Conservation (phyloP, 2,113 vertebrate species). For the Phyllostomus hastatus region DNA sequence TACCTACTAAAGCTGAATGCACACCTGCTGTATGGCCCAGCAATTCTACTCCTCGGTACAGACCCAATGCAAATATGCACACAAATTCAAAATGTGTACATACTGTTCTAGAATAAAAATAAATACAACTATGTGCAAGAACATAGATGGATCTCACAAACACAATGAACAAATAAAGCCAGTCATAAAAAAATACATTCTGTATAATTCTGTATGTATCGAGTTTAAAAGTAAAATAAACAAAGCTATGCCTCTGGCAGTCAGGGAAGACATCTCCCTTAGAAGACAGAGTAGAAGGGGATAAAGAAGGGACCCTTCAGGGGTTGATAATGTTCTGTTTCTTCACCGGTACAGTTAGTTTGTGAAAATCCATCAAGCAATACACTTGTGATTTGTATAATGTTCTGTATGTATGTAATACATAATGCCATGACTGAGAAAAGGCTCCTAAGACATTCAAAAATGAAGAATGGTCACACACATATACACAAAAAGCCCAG, state of each 20-base stretch:
- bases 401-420: background rate
- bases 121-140: background rate
- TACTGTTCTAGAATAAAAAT: background rate
- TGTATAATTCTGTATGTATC: background rate
- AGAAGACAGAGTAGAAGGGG: background rate
- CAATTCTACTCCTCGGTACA: background rate
- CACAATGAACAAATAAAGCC: background rate
- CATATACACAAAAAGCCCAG: background rate
- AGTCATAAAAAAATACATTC: background rate
- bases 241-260: background rate
- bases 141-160: background rate
- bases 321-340: background rate
- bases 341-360: background rate
- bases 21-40: background rate
- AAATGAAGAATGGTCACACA: background rate
- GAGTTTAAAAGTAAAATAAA: background rate
- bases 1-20: background rate
- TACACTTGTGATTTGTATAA: background rate
- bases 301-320: fast-evolving
- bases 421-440: background rate
- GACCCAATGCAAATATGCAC: background rate
- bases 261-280: background rate
- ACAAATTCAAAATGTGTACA: background rate
- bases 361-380: background rate
- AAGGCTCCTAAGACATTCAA: background rate